Conservation (phyloP, 2,888 invertebrate species). For the Phengaris alcon region DNA sequence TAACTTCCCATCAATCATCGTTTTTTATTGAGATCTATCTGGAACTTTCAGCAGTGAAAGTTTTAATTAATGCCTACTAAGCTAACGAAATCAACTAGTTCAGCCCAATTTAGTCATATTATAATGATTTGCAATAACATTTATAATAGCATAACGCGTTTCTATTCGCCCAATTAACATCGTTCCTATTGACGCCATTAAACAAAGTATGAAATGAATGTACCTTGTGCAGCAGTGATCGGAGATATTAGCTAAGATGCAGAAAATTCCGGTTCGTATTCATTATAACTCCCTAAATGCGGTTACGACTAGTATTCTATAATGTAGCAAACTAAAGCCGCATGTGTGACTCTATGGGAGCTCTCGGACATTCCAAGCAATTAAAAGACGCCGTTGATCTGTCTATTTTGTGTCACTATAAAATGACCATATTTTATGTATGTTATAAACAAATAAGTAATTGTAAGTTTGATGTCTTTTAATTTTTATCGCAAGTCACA, state of each 20-base stretch:
- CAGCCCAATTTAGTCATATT: background rate
- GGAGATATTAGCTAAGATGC: constrained; percentile 50
- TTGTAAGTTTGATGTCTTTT: background rate
- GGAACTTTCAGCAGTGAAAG: too few species aligned
- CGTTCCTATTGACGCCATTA: constrained; percentile 6
- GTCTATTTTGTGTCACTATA: constrained; percentile 28
- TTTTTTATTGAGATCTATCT: too few species aligned
- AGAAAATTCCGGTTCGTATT: constrained; percentile 59
- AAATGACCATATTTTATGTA: background rate
- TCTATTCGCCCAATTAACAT: constrained; percentile 1
- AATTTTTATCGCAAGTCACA: background rate
- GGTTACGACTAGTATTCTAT: constrained; percentile 53
- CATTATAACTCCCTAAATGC: constrained; percentile 56
- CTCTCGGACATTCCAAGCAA: constrained; percentile 59
- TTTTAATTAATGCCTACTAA: background rate
- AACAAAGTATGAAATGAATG: constrained; percentile 24
- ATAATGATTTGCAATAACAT: background rate
- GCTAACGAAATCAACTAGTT: background rate
- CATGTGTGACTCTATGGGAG: constrained; percentile 35
- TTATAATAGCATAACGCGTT: background rate
- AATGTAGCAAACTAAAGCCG: constrained; percentile 27
- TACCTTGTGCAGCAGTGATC: constrained; percentile 34
- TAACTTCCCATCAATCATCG: too few species aligned
- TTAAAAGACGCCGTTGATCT: constrained; percentile 51
- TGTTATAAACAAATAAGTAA: background rate